Percentiles rank a stretch among this genome's conserved stretches.
Conservation (phyloP, 2,888 invertebrate genomes). For the Rotaria macrura region DNA sequence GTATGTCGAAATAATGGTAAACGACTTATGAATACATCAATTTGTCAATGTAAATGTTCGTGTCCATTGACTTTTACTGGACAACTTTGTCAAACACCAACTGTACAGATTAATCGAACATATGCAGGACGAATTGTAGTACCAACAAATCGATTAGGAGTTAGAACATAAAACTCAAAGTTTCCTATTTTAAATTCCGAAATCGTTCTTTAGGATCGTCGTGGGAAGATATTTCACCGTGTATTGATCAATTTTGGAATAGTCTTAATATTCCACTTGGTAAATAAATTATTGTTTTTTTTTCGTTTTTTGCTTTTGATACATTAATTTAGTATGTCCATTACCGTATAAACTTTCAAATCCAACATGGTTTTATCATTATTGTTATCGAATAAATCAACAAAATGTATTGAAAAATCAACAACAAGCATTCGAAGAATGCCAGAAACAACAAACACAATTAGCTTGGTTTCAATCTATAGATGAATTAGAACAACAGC, state of each 20-base stretch:
- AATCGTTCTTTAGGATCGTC: background rate
- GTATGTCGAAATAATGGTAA: background rate
- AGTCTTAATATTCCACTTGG: background rate
- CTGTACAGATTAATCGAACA: background rate
- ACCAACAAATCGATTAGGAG: background rate
- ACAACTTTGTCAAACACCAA: conserved; percentile 27
- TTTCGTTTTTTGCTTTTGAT: background rate
- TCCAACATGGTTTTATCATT: conserved; percentile 1
- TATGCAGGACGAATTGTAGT: background rate
- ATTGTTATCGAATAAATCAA: conserved; percentile 15
- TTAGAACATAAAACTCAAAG: background rate
- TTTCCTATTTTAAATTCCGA: background rate
- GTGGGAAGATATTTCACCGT: background rate
- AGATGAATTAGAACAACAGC: background rate
- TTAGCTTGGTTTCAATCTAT: conserved; percentile 5
- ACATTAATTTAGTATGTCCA: background rate
- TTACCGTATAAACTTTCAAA: background rate
- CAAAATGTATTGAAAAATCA: background rate
- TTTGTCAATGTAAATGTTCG: conserved; percentile 11
- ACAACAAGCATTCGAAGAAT: background rate
- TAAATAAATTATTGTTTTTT: background rate
- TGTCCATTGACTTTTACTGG: conserved; percentile 32
- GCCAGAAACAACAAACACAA: background rate
- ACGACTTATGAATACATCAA: background rate
- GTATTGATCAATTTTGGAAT: conserved; percentile 20